phyloP scores from a whole-genome alignment of 2,113 vertebrate genomes.

The Podiceps cristatus region DNA sequence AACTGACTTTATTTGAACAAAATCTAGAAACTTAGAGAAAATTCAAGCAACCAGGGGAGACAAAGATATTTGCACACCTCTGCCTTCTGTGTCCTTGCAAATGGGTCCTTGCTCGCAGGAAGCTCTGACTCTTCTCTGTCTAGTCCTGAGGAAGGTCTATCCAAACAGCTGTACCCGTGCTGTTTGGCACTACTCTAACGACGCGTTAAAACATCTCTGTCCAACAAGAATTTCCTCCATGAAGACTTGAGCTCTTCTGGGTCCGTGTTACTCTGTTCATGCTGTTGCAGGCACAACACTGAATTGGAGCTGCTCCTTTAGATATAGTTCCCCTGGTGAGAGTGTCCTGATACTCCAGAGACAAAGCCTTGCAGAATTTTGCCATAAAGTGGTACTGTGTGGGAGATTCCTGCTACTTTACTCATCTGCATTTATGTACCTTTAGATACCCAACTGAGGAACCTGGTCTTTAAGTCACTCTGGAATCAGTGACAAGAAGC shows the following conservation, averaged over 20 bases:
- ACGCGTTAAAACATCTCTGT: background rate
- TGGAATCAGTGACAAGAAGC: background rate
- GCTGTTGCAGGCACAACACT: background rate
- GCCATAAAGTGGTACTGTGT: background rate
- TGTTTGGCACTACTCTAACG: background rate
- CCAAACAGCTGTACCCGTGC: background rate
- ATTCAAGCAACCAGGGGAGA: background rate
- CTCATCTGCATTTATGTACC: background rate
- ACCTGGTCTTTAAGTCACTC: background rate
- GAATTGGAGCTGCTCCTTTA: background rate
- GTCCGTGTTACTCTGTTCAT: background rate
- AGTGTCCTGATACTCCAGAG: background rate
- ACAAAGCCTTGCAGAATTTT: background rate
- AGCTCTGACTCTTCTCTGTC: background rate
- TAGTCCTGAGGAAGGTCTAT: background rate
- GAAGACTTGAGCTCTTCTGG: background rate
- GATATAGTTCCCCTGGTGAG: background rate
- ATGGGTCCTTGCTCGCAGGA: background rate
- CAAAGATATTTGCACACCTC: background rate
- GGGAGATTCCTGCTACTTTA: background rate
- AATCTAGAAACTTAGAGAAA: background rate
- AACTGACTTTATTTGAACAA: background rate
- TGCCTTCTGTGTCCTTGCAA: background rate
- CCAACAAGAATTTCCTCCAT: background rate
- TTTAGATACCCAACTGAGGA: background rate